Conservation (phyloP, 2,888 invertebrate genomes). For the Hypercompe scribonia region DNA sequence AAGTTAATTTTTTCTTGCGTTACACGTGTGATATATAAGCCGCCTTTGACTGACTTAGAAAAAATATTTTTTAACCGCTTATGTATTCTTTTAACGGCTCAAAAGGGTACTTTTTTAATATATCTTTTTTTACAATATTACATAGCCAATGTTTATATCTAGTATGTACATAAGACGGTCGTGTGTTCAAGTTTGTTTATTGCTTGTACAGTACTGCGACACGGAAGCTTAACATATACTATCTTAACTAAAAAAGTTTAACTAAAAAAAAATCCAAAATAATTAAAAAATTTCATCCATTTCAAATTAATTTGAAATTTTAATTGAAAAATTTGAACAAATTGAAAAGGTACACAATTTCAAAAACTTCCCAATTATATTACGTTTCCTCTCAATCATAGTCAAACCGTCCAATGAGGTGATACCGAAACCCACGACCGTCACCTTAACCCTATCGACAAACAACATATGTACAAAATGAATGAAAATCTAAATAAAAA, state of each 20-base stretch:
- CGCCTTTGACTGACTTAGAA: constrained; percentile 73
- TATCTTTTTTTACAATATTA: constrained; percentile 47
- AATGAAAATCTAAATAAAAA: constrained; percentile 29
- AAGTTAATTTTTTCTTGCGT: constrained; percentile 81
- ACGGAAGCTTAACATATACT: neutral
- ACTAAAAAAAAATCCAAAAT: neutral
- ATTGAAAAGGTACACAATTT: neutral
- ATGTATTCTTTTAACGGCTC: constrained; percentile 55
- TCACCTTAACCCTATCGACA: constrained; percentile 31
- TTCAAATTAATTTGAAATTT: neutral
- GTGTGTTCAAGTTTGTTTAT: constrained; percentile 31
- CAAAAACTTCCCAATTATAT: neutral
- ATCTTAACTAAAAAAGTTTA: neutral
- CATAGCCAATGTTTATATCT: constrained; percentile 29
- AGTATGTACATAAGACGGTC: constrained; percentile 46
- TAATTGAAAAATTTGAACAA: neutral
- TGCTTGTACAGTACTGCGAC: constrained; percentile 31
- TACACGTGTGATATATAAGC: constrained; percentile 68
- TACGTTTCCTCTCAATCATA: neutral
- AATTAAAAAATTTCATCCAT: neutral
- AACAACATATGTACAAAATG: constrained; percentile 46
- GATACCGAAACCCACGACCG: constrained; percentile 14
- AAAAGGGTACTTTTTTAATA: constrained; percentile 44
- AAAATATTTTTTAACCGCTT: constrained; percentile 77
- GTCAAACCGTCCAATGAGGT: neutral